These are phyloP conservation scores for Podarcis siculus DNA, from an alignment of 2,797 vertebrate species.

Conservation along the genomic window DNA sequence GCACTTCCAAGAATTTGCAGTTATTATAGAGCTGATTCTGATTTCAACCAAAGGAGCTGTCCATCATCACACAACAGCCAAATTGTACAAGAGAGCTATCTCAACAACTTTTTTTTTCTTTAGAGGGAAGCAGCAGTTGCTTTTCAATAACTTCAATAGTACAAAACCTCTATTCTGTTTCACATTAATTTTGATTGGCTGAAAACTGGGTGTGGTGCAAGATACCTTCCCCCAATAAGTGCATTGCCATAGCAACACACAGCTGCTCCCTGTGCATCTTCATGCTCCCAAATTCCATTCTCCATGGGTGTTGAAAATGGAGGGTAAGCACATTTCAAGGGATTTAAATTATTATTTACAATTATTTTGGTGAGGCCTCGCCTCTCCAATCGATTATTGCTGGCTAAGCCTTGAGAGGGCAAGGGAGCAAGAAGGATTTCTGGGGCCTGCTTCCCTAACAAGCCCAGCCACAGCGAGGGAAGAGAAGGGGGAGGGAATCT, in stretches of 20 bases:
- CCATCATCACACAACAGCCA: background rate
- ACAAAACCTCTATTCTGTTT: background rate
- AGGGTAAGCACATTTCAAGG: slow-evolving; percentile 67
- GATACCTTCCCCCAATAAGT: background rate
- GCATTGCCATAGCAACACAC: background rate
- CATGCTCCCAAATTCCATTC: slow-evolving; percentile 70
- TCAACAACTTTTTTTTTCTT: background rate
- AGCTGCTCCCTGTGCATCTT: slow-evolving; percentile 53
- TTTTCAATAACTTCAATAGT: background rate
- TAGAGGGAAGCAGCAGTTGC: background rate
- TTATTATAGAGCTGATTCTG: background rate
- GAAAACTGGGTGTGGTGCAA: background rate
- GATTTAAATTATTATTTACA: slow-evolving; percentile 65
- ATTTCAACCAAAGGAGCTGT: background rate
- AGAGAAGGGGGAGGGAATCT: background rate
- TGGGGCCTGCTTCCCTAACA: background rate
- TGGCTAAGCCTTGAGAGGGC: slow-evolving; percentile 36
- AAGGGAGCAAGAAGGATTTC: background rate
- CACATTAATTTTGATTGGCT: background rate
- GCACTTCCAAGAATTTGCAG: background rate
- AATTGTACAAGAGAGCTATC: background rate
- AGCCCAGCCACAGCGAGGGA: background rate
- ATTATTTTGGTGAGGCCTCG: slow-evolving; percentile 65
- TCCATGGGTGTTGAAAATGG: slow-evolving; percentile 59
- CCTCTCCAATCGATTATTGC: slow-evolving; percentile 60